phyloP scores from a whole-genome alignment of 2,113 vertebrate genomes.

The Tragelaphus scriptus region DNA sequence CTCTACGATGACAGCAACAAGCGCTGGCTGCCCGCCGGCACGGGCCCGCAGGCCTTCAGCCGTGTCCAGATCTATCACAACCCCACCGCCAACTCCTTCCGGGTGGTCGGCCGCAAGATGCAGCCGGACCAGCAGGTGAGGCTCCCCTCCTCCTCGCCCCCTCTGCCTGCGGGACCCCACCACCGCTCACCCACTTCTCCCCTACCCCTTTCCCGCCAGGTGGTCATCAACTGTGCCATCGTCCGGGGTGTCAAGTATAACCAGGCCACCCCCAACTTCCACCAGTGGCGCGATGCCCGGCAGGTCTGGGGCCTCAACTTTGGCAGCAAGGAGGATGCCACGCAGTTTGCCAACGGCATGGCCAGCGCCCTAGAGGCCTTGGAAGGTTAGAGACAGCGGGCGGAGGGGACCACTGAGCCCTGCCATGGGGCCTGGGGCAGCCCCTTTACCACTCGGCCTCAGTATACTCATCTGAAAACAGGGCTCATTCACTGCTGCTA shows the following conservation, averaged over 20 bases:
- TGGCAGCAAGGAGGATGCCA: slow-evolving; percentile 89
- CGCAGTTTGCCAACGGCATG: slow-evolving; percentile 84
- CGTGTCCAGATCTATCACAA: slow-evolving; percentile 94
- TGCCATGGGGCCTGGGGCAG: rapidly evolving
- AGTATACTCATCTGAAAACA: not conserved
- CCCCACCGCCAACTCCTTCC: slow-evolving; percentile 86
- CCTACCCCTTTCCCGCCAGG: slow-evolving; percentile 70
- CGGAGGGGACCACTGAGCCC: rapidly evolving
- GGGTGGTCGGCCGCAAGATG: slow-evolving; percentile 92
- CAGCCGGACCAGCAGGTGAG: slow-evolving; percentile 91
- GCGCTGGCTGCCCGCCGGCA: slow-evolving; percentile 90
- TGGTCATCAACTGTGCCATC: slow-evolving; percentile 93
- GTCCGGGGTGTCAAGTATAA: slow-evolving; percentile 91
- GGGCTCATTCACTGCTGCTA: rapidly evolving
- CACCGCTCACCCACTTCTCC: not conserved
- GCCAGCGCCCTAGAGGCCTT: slow-evolving; percentile 68
- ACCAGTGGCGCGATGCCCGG: slow-evolving; percentile 92
- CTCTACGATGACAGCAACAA: slow-evolving; percentile 90
- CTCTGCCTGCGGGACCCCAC: rapidly evolving
- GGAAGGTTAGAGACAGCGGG: slow-evolving; percentile 63
- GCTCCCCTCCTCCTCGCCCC: not conserved
- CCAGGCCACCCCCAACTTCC: slow-evolving; percentile 93
- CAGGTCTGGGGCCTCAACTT: slow-evolving; percentile 97
- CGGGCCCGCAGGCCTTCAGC: slow-evolving; percentile 87
- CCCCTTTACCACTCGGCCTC: not conserved